Evolutionary conservation across 1,140 invertebrate genomes (phyloP).

Genomic region (Pachypsylla venusta): DNA sequence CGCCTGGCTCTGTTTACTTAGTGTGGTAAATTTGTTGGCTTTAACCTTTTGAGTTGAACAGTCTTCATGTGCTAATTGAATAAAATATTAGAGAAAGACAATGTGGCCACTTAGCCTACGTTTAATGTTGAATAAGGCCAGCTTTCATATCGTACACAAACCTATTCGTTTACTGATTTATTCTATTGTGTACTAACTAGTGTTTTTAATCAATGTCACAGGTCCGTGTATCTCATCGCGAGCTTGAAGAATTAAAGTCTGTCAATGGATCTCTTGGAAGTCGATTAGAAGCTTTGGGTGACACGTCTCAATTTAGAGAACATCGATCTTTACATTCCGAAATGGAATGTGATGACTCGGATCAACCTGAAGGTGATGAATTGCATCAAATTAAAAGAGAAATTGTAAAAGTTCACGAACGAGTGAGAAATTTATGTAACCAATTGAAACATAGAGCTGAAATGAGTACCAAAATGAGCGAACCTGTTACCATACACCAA

Average conservation of each 20-base stretch:
- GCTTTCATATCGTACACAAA: too few species aligned
- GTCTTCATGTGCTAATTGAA: too few species aligned
- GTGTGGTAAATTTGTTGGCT: too few species aligned
- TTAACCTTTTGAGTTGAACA: too few species aligned
- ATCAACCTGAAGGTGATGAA: slow-evolving; percentile 22
- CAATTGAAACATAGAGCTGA: slow-evolving; percentile 28
- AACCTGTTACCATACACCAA: slow-evolving; percentile 24
- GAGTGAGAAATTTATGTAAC: slow-evolving; percentile 32
- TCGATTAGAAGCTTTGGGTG: slow-evolving; percentile 31
- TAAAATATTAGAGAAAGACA: too few species aligned
- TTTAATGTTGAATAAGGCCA: too few species aligned
- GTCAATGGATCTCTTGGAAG: slow-evolving; percentile 33
- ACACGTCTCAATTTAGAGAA: slow-evolving; percentile 24
- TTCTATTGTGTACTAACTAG: too few species aligned
- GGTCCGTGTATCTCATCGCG: slow-evolving; percentile 35
- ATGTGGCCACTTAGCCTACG: too few species aligned
- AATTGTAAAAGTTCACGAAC: slow-evolving; percentile 33
- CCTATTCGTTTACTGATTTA: too few species aligned
- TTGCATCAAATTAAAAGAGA: slow-evolving; percentile 34
- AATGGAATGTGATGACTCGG: slow-evolving; percentile 32
- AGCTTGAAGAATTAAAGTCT: slow-evolving; percentile 45
- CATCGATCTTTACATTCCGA: slow-evolving; percentile 37
- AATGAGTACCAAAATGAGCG: slow-evolving; percentile 18
- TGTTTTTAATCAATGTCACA: too few species aligned
- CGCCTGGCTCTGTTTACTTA: too few species aligned